Conservation (phyloP, 2,113 vertebrate genomes). For the Anguilla rostrata region DNA sequence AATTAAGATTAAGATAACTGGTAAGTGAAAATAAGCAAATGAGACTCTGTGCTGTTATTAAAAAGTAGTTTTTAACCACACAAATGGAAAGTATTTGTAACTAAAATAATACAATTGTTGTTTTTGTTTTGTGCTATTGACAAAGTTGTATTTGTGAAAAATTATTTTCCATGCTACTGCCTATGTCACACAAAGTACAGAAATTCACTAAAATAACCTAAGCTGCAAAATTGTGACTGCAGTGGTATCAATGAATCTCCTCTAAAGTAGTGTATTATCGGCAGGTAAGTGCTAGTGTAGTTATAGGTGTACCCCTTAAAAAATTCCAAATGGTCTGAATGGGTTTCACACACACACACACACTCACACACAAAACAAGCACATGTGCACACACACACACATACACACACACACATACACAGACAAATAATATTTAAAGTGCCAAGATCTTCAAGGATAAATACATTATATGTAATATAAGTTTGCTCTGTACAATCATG, state of each 20-base stretch:
- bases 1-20: too few relatives aligned
- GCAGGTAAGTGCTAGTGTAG: not conserved
- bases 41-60: not conserved
- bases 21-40: not conserved
- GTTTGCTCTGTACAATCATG: too few relatives aligned
- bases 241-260: not conserved
- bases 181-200: not conserved
- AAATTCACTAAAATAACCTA: not conserved
- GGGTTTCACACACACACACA: not conserved
- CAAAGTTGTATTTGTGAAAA: too few relatives aligned
- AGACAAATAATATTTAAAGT: constrained; percentile 12
- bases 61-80: too few relatives aligned
- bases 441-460: constrained; percentile 54
- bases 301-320: constrained; percentile 30
- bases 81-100: too few relatives aligned
- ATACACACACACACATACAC: constrained; percentile 14
- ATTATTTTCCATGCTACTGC: too few relatives aligned
- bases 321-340: constrained; percentile 36
- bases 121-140: too few relatives aligned
- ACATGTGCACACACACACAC: not conserved
- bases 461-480: constrained; percentile 54
- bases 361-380: not conserved
- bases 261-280: not conserved
- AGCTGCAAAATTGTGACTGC: not conserved
- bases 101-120: too few relatives aligned